Base-by-base conservation (phyloP, 2,888 invertebrate genomes). In the Rutpela maculata region DNA sequence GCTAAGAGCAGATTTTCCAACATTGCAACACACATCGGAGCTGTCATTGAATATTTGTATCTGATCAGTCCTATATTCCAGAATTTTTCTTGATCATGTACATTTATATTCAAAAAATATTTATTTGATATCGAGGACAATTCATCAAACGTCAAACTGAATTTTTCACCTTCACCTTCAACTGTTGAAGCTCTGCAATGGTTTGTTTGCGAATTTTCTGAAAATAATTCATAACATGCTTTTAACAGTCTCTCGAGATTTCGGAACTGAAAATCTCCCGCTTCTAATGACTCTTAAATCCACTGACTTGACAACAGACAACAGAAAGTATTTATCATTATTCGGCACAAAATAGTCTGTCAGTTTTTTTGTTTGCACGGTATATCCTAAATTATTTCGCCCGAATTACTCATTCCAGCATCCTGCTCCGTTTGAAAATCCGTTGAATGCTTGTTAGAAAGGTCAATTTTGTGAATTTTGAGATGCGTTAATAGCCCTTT, bases 1-100 rank as follows among this genome's bases (percentile, higher is more conserved):
- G 56, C 69, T 17, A n/a, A 26, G 17, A 59, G 69, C 26, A 35
- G 57, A 55, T 56, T 50, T 70, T 59, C 17, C n/a, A 70, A 59
- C 56, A 31, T 19, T 26, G 57, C 69, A 15, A 70, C 26, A 59
- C 69, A 70, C 17, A 18, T 59, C 19, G 19, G 22, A 12, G 70
- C 74, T 19, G 77, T 26, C 65, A 77, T 17, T 43, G 57, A 65
- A 31, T 69, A 56, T 55, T 69, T 55, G 50, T 74, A 65, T 10
- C 74, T 60, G 38, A 70, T 35, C 17, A 77, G 17, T 35, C 77
- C 70, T 18, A 74, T 17, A 68, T 63, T 70, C 77, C 74, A 77
- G 50, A 17, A 60, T 12, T 26, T 67, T 19, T 77, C 73, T 11
- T 22, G 9, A 12, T 22, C 17, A 66, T 76, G 67, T 19, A 73